A percentile compares a stretch with the other conserved stretches of the same genome.
Evolutionary conservation across 1,140 invertebrate genomes (phyloP).

Genomic region (Sitobion miscanthi): DNA sequence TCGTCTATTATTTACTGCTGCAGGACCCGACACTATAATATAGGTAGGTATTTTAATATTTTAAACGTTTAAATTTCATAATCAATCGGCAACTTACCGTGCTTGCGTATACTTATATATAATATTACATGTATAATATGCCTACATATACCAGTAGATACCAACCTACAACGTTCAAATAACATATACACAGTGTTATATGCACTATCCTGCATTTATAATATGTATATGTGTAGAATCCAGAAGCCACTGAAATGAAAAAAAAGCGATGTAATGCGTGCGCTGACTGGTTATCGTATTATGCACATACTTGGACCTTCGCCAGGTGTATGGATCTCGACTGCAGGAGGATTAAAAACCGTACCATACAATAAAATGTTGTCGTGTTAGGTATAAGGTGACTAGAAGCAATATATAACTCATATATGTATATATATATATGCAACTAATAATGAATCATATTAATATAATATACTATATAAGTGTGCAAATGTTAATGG

Average conservation of each 20-base stretch:
- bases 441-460: background rate
- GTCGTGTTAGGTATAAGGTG: background rate
- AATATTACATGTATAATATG: too few relatives aligned
- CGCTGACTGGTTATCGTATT: background rate
- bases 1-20: background rate
- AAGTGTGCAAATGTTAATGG: background rate
- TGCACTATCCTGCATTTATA: background rate
- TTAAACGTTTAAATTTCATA: background rate
- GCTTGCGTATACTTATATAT: too few relatives aligned
- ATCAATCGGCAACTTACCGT: background rate
- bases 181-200: background rate
- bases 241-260: background rate
- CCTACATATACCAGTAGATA: background rate
- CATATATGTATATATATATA: background rate
- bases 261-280: background rate
- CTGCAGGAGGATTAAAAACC: background rate
- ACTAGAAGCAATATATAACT: slow-evolving; percentile 13
- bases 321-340: background rate
- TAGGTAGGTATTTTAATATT: background rate
- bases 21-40: background rate
- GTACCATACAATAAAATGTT: background rate
- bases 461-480: background rate
- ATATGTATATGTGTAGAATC: background rate
- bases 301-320: background rate
- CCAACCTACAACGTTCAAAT: background rate